Conservation (phyloP, 2,888 invertebrate species). For the Monoplex corrugatus region DNA sequence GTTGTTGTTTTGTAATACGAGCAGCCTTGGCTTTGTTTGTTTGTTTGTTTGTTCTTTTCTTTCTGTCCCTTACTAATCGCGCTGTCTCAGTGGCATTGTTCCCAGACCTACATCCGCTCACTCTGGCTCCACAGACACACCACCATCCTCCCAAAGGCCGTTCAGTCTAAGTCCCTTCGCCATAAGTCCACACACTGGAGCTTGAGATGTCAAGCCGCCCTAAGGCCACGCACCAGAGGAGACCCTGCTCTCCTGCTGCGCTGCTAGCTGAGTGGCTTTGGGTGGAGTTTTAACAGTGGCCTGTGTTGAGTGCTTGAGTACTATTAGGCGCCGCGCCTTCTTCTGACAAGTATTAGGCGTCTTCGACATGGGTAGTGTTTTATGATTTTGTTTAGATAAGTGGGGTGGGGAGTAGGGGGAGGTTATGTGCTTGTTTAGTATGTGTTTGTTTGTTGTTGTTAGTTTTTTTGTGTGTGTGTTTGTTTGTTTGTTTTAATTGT, state of each 20-base stretch:
- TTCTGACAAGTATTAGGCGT: background rate
- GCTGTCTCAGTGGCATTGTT: too few species aligned
- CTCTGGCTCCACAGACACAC: too few species aligned
- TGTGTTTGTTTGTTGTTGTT: background rate
- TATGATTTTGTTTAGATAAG: background rate
- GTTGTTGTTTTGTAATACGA: too few species aligned
- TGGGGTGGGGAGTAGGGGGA: background rate
- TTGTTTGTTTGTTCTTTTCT: too few species aligned
- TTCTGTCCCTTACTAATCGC: too few species aligned
- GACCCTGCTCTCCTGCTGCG: too few species aligned
- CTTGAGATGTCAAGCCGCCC: background rate
- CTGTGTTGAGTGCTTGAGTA: background rate
- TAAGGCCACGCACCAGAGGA: too few species aligned
- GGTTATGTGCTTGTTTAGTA: background rate
- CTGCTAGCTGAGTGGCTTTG: background rate
- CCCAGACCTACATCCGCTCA: too few species aligned
- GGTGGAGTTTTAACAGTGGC: background rate
- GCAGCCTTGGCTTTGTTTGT: too few species aligned
- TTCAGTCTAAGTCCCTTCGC: too few species aligned
- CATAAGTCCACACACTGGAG: too few species aligned
- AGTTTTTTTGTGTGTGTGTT: background rate
- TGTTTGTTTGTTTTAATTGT: background rate
- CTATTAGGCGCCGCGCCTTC: background rate
- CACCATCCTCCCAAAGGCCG: too few species aligned
- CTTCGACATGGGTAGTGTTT: background rate